Conservation (phyloP, 2,113 vertebrate genomes). For the Hydrolagus affinis region DNA sequence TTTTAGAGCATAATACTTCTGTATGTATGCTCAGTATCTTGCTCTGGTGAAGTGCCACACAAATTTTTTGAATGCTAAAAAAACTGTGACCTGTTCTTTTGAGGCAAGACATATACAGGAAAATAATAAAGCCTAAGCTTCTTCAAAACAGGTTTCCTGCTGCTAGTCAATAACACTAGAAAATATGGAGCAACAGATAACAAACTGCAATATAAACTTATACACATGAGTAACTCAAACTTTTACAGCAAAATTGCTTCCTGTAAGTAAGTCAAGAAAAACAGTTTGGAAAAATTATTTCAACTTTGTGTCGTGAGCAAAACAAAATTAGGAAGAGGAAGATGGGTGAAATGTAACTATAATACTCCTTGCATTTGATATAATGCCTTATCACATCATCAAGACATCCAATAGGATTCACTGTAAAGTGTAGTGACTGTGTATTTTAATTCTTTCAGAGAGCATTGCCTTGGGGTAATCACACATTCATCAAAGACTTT, state of each 20-base stretch:
- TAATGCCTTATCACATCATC: not conserved
- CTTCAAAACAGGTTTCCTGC: not conserved
- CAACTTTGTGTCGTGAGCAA: not conserved
- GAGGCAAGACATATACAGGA: not conserved
- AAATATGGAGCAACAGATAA: not conserved
- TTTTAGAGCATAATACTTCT: too few relatives aligned
- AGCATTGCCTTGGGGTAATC: too few relatives aligned
- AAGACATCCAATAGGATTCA: too few relatives aligned
- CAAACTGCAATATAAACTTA: not conserved
- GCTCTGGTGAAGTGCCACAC: too few relatives aligned
- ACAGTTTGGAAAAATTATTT: not conserved
- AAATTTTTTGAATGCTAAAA: not conserved
- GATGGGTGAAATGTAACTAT: not conserved
- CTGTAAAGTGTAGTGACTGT: too few relatives aligned
- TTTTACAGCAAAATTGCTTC: not conserved
- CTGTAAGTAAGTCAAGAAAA: not conserved
- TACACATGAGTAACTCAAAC: not conserved
- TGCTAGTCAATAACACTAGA: not conserved
- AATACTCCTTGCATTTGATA: not conserved
- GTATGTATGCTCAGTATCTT: not conserved
- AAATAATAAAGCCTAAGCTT: slow-evolving; percentile 1
- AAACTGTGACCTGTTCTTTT: not conserved
- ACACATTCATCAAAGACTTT: too few relatives aligned
- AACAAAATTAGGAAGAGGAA: not conserved
- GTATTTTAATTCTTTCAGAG: too few relatives aligned